Evolutionary conservation across 2,113 vertebrate genomes (phyloP).

Genomic region (Sprattus sprattus): DNA sequence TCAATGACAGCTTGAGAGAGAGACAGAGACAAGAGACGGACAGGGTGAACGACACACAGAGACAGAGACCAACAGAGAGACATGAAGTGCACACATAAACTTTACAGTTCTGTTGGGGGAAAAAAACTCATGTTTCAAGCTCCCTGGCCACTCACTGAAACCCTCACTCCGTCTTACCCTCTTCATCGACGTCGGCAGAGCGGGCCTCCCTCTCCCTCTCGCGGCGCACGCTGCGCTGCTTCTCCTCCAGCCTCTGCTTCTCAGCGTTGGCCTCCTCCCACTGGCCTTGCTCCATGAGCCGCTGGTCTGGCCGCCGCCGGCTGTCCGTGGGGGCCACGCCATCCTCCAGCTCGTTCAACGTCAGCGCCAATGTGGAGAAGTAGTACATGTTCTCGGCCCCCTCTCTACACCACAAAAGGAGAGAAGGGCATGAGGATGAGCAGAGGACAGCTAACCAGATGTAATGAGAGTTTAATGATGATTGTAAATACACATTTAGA

Average conservation of each 20-base stretch:
- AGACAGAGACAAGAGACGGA: conserved; percentile 44
- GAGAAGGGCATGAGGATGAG: neutral
- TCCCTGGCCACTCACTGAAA: neutral
- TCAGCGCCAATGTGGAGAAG: conserved; percentile 90
- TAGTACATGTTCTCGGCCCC: conserved; percentile 95
- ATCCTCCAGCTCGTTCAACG: conserved; percentile 83
- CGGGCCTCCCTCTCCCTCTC: conserved; percentile 83
- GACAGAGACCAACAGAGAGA: neutral
- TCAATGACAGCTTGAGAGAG: conserved; percentile 64
- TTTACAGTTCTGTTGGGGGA: neutral
- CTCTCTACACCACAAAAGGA: conserved; percentile 68
- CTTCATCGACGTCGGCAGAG: conserved; percentile 67
- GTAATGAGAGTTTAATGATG: neutral
- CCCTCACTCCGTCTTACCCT: conserved; percentile 61
- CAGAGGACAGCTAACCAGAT: neutral
- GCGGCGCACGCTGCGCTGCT: conserved; percentile 82
- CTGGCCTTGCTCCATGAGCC: conserved; percentile 90
- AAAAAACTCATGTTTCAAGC: neutral
- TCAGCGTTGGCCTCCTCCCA: conserved; percentile 95
- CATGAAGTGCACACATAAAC: neutral
- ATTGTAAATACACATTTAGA: neutral
- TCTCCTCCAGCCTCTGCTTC: conserved; percentile 94
- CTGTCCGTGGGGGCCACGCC: conserved; percentile 91
- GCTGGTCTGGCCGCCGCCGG: conserved; percentile 86
- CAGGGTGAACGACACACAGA: conserved; percentile 4